Base-by-base conservation (phyloP, 30 jellyfish, hydroid and myxozoan genomes). In the Aurelia aurita region DNA sequence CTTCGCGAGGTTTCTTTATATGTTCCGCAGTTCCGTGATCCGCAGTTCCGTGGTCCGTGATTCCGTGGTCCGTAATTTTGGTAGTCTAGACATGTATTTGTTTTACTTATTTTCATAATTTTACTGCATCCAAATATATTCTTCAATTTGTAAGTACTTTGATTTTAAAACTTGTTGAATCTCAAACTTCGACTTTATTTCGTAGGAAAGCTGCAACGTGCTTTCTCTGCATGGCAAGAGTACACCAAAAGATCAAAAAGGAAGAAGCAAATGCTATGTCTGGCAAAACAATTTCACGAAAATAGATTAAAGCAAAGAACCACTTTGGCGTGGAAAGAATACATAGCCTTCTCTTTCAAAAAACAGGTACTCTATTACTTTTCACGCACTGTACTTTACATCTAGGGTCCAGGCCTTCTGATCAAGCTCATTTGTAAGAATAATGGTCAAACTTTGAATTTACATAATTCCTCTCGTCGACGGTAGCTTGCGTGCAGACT, bases 171-270 rank as follows among this genome's bases (percentile, higher is more conserved):
- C 31, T 29, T 64, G 22, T 64, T 12, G 55, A 64, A 21, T 27
- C 46, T 21, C 31, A 4, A 63, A 23, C 21, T 19, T 64, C 46
- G 23, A 7, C 54, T 22, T 74, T 54, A 18, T 28, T 25, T 27
- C 45, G 45, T 29, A 82, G 91, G 85, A 15, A 34, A 47, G 21
- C 64, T 67, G 18, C 85, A 69, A 5, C 91, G 91, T 32, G 91
- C 85, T 6, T 55, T 82, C 53, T 1, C 3, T 31, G 61, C 91
- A 6, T 49, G 70, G 59, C 21, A 8, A 19, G 44, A 64, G 8
- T 59, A 1, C 43, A 39, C 82, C 27, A 9, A 59, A 27, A 16
- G 2, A 21, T 55, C 77, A 13, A 68, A 69, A 13, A 57, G 85
- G 62, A 49, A 32, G 16, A 67, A 26, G 51, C 65, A 19, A 18